Evolutionary conservation across 2,888 invertebrate species (phyloP), one percentile per base, ranked within the genome.

Genomic region (Meiosimyza platycephala): DNA sequence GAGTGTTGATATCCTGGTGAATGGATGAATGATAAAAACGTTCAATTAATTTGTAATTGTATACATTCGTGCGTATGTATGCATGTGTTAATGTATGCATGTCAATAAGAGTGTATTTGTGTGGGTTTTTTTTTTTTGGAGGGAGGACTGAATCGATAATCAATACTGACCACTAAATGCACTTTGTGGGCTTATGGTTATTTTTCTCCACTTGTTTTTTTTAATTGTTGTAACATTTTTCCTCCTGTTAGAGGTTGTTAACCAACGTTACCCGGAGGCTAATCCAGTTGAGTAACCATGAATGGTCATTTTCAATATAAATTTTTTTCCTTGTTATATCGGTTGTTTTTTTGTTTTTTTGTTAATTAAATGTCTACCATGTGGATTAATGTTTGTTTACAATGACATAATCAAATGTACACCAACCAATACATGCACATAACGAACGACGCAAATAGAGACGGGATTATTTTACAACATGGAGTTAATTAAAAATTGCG

Each of bases 351-450:
- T 40, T 40, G 40, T 40, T 40, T 40, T 40, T 40, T 40, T 40
- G 40, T 67, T 72, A 72, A 72, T 72, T 72, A 63, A 72, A 72
- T 63, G 72, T 72, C 72, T 72, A 72, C 63, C 68, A 57, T 72
- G 72, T 63, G 72, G 72, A 72, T 72, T 72, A 72, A 72, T 72
- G 40, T 40, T 72, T 63, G 63, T 72, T 72, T 68, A 40, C 40
- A 40, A 40, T 40, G 40, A 40, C 40, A 40, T 40, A 40, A 40
- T 40, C 40, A 40, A 40, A 40, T 40, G 9, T 40, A 40, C 40
- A 40, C 40, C 40, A 40, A 40, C 9, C 28, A 28, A 9, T 9
- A 9, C 9, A 6, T 40, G 40, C 9, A 40, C 40, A 40, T 28
- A 28, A 28, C 40, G 9, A 40, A 40, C 2, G 40, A 40, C 40